phyloP scores from a whole-genome alignment of 2,113 vertebrate genomes.

The Acrocephalus arundinaceus region DNA sequence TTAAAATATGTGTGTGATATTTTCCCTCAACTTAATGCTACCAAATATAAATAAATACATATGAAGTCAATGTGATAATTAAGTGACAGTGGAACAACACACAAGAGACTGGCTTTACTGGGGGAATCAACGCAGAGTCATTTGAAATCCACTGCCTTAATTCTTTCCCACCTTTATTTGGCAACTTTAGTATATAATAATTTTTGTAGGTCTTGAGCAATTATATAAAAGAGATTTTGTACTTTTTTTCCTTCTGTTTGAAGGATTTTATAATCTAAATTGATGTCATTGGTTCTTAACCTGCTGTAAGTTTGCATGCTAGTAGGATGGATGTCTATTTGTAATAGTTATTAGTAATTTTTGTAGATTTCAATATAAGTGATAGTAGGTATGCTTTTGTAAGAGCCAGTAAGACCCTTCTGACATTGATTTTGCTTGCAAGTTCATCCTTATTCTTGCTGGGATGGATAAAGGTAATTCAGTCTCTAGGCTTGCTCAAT shows the following conservation, averaged over 20 bases:
- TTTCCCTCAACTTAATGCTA: background rate
- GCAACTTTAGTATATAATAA: background rate
- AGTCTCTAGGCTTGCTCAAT: conserved; percentile 63
- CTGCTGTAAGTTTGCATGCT: background rate
- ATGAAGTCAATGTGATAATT: background rate
- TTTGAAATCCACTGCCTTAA: background rate
- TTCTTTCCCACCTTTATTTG: background rate
- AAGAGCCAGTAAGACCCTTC: conserved; percentile 58
- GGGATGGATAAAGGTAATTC: conserved; percentile 70
- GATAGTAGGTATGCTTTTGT: background rate
- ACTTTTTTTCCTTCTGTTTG: background rate
- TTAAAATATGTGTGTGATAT: background rate
- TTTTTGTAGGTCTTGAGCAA: background rate
- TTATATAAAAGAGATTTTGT: background rate
- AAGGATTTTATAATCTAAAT: conserved; percentile 22
- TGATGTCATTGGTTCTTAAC: background rate
- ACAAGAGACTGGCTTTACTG: background rate
- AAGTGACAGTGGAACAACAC: background rate
- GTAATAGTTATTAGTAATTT: conserved; percentile 32
- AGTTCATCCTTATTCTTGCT: conserved; percentile 66
- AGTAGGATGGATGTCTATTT: background rate
- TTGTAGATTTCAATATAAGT: conserved; percentile 37
- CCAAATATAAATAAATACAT: background rate
- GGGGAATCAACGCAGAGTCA: background rate
- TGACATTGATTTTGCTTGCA: conserved; percentile 69